Conservation (phyloP, 2,888 invertebrate species). For the Taphrorychus bicolor region DNA sequence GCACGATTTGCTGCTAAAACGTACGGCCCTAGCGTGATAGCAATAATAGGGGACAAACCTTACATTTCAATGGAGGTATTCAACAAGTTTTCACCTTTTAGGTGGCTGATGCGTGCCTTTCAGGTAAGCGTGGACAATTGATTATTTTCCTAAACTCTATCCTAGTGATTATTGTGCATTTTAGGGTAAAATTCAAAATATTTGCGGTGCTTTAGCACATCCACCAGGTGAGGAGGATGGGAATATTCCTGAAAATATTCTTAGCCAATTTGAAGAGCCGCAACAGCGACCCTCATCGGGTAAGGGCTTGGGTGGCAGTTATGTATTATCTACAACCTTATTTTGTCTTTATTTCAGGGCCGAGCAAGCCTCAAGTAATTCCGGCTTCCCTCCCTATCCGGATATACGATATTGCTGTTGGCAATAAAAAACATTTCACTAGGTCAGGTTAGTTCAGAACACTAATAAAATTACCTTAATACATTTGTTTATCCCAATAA, state of each 20-base stretch:
- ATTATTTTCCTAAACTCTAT: background rate
- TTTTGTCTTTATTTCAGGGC: constrained; percentile 17
- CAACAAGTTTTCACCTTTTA: constrained; percentile 22
- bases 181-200: constrained; percentile 22
- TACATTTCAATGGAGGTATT: constrained; percentile 26
- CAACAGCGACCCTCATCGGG: background rate
- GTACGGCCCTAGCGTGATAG: constrained; percentile 13
- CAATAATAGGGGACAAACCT: constrained; percentile 21
- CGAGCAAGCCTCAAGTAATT: constrained; percentile 6
- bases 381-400: constrained; percentile 5
- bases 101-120: constrained; percentile 21
- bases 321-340: no score
- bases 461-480: no score
- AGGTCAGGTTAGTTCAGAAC: no score
- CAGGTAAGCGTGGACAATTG: constrained; percentile 25
- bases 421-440: background rate
- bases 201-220: constrained; percentile 12
- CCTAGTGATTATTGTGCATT: background rate
- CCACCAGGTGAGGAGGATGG: background rate
- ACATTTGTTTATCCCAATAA: no score
- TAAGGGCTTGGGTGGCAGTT: no score
- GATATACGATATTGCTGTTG: constrained; percentile 22
- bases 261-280: background rate
- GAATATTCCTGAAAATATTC: background rate
- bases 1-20: constrained; percentile 16